These are phyloP conservation scores for Ischnus inquisitorius DNA, from an alignment of 2,888 invertebrate genomes.

Conservation along the genomic window DNA sequence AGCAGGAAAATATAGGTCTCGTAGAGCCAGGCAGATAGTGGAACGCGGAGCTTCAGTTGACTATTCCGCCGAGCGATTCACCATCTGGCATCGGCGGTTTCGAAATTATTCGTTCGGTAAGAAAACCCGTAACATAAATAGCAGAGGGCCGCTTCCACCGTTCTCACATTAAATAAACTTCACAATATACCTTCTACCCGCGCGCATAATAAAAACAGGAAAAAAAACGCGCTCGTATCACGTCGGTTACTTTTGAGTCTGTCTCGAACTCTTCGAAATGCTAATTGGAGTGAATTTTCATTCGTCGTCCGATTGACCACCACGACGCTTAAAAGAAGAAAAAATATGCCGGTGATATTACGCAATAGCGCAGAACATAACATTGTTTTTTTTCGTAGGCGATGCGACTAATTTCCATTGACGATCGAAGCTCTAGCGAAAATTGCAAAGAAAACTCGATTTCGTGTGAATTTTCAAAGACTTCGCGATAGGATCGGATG, in stretches of 20 bases:
- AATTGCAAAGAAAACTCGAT: background rate
- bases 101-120: conserved; percentile 43
- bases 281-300: background rate
- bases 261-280: background rate
- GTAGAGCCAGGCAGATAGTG: background rate
- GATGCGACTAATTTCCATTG: background rate
- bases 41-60: background rate
- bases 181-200: background rate
- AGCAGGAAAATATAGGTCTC: background rate
- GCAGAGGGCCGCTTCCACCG: background rate
- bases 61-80: conserved; percentile 8
- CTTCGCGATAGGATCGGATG: background rate
- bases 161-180: conserved; percentile 2
- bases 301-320: background rate
- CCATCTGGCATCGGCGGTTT: conserved; percentile 42
- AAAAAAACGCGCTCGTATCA: background rate
- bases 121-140: conserved; percentile 32
- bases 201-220: background rate
- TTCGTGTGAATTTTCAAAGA: background rate
- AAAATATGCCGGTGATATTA: background rate
- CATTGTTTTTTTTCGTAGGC: background rate
- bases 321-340: background rate
- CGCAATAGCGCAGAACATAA: background rate
- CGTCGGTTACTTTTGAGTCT: background rate
- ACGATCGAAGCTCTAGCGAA: conserved; percentile 12